These are phyloP conservation scores for Ammodytes marinus DNA, from an alignment of 2,113 vertebrate genomes.

Conservation along the genomic window DNA sequence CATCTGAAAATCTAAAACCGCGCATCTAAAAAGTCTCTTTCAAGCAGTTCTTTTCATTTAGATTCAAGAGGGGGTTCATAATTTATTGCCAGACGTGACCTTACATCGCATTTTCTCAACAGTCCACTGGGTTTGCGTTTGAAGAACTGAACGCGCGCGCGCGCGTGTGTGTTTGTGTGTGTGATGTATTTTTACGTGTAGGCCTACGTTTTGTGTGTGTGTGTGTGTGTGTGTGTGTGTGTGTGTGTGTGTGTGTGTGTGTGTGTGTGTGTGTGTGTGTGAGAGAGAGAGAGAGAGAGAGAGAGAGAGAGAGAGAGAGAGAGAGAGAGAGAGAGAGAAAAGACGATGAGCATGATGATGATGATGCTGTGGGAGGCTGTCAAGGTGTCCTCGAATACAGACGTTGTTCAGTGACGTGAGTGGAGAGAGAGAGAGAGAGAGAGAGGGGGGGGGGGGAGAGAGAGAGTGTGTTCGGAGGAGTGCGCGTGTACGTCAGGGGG, in stretches of 20 bases:
- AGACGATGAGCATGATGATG: slow-evolving; percentile 59
- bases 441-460: slow-evolving; percentile 10
- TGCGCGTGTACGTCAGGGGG: slow-evolving; percentile 53
- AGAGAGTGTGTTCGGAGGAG: slow-evolving; percentile 13
- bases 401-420: slow-evolving; percentile 79
- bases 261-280: not conserved
- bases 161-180: slow-evolving; percentile 6
- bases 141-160: slow-evolving; percentile 38
- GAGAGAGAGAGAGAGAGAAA: slow-evolving; percentile 29
- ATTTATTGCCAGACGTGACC: slow-evolving; percentile 57
- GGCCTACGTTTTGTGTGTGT: not conserved
- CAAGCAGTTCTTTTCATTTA: slow-evolving; percentile 35
- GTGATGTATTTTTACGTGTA: not conserved
- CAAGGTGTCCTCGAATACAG: slow-evolving; percentile 86
- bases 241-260: slow-evolving; percentile 9
- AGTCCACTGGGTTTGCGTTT: slow-evolving; percentile 39
- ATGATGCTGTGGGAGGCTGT: slow-evolving; percentile 80
- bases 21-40: slow-evolving; percentile 45
- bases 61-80: slow-evolving; percentile 48
- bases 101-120: slow-evolving; percentile 51
- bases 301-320: not conserved
- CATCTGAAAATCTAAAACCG: slow-evolving; percentile 16
- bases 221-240: not conserved
- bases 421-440: slow-evolving; percentile 55
- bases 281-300: no score